These are phyloP conservation scores for Eulemur rufifrons DNA, from an alignment of 2,113 vertebrate genomes.

Conservation along the genomic window DNA sequence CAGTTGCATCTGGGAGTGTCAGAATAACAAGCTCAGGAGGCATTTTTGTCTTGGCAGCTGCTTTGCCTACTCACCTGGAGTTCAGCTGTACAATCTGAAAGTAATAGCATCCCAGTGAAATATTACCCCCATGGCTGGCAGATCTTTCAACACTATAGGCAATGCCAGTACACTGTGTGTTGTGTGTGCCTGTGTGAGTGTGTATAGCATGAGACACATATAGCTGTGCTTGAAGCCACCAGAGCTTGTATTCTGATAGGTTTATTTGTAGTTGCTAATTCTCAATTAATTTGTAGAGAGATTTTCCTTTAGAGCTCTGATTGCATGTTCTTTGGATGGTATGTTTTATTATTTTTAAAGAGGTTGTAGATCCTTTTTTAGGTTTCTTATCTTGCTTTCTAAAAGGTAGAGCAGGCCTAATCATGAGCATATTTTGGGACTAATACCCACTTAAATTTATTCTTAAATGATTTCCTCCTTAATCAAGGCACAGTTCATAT, in stretches of 20 bases:
- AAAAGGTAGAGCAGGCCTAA: background rate
- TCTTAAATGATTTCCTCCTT: background rate
- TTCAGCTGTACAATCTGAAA: accelerated
- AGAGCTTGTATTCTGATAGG: background rate
- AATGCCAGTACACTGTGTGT: accelerated
- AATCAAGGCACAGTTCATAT: background rate
- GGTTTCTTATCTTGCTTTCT: background rate
- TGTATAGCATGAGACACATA: background rate
- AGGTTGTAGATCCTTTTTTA: background rate
- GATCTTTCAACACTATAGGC: background rate
- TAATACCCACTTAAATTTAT: background rate
- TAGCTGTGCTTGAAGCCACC: background rate
- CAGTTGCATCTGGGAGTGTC: background rate
- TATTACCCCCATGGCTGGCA: background rate
- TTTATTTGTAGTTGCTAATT: background rate
- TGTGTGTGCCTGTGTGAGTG: no score
- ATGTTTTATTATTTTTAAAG: background rate
- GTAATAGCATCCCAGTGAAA: background rate
- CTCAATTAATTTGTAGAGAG: background rate
- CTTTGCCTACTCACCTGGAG: constrained; percentile 11
- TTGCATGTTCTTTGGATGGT: background rate
- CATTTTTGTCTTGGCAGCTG: background rate
- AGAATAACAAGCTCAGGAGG: background rate
- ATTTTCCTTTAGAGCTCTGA: background rate
- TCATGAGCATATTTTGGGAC: background rate